These are phyloP conservation scores for Etheostoma perlongum DNA, from an alignment of 2,797 vertebrate species.

Conservation along the genomic window DNA sequence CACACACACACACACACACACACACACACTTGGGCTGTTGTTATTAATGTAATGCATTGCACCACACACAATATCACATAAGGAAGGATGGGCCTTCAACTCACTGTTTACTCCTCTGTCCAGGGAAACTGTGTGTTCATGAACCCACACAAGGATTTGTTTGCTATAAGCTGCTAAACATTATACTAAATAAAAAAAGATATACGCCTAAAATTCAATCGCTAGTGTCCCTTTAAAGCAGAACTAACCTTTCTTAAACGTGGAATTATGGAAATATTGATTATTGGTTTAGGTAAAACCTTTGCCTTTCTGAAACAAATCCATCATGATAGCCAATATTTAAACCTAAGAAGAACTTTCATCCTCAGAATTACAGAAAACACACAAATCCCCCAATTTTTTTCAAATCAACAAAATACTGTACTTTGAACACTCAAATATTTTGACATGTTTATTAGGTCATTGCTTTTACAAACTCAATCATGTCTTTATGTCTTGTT, in stretches of 20 bases:
- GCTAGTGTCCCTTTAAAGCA: conserved; percentile 8
- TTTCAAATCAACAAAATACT: not conserved
- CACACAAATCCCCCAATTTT: conserved; percentile 4
- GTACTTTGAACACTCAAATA: not conserved
- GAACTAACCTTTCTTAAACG: conserved; percentile 2
- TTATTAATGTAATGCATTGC: not conserved
- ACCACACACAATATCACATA: conserved; percentile 16
- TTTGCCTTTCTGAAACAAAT: not conserved
- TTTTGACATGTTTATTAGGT: not conserved
- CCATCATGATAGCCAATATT: not conserved
- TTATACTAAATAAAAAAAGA: not conserved
- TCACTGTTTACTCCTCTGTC: not conserved
- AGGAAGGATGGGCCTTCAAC: conserved; percentile 2
- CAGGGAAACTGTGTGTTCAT: not conserved
- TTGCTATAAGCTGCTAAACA: conserved; percentile 20
- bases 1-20: not conserved
- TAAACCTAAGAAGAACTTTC: conserved; percentile 17
- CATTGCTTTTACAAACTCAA: not conserved
- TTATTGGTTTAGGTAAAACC: conserved; percentile 19
- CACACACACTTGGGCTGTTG: not conserved
- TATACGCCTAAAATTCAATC: not conserved
- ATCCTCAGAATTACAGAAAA: conserved; percentile 31
- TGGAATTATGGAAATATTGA: conserved; percentile 24
- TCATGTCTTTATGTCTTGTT: not conserved
- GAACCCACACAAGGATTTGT: conserved; percentile 5